Evolutionary conservation across 2,113 vertebrate species (phyloP).

Genomic region (Chascanopsetta lugubris): DNA sequence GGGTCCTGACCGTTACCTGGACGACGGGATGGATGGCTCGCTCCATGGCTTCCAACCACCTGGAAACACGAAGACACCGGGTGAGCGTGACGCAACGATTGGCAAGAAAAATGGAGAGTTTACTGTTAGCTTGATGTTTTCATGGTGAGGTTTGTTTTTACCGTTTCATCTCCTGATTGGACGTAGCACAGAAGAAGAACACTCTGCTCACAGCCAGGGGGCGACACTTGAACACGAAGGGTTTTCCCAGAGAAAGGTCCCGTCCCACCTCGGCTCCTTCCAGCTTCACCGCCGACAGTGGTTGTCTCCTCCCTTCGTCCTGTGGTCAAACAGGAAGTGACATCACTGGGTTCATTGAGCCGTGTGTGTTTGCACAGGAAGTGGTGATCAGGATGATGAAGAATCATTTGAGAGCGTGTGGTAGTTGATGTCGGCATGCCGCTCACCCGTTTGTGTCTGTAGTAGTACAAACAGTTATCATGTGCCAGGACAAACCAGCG

Average conservation of each 20-base stretch:
- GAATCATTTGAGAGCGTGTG: no score
- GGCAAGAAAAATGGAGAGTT: no score
- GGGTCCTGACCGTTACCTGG: conserved; percentile 83
- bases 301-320: conserved; percentile 88
- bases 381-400: neutral
- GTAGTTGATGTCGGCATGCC: neutral
- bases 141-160: no score
- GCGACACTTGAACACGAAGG: conserved; percentile 89
- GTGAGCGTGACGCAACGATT: neutral
- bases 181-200: conserved; percentile 89
- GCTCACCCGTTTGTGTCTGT: conserved; percentile 89
- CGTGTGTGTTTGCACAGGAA: neutral
- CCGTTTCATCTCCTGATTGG: conserved; percentile 94
- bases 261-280: conserved; percentile 87
- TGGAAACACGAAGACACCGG: conserved; percentile 52
- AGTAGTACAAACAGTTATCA: conserved; percentile 88
- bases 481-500: conserved; percentile 92
- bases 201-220: conserved; percentile 81
- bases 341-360: no score
- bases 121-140: no score
- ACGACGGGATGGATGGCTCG: conserved; percentile 85
- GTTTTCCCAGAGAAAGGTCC: conserved; percentile 87
- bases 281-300: conserved; percentile 83
- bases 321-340: conserved; percentile 41
- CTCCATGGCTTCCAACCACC: conserved; percentile 90